Evolutionary conservation across 2,113 vertebrate species (phyloP).

Genomic region (Rattus rattus): DNA sequence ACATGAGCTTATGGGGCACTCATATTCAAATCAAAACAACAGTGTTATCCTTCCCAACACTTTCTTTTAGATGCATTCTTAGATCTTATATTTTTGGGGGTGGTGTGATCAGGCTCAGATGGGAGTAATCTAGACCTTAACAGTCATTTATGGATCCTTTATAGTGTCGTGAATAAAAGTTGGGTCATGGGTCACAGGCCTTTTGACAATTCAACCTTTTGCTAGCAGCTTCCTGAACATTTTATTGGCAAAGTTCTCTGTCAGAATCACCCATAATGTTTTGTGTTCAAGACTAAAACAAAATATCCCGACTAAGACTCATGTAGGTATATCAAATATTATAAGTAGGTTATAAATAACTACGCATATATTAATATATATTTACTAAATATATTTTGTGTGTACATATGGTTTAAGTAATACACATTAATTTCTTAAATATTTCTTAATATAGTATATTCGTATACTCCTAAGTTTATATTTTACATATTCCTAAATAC

Average conservation of each 20-base stretch:
- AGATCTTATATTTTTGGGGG: background rate
- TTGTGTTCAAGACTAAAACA: conserved; percentile 31
- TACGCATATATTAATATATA: background rate
- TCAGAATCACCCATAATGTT: conserved; percentile 2
- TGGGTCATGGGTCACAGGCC: background rate
- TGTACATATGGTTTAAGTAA: background rate
- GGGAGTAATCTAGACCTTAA: background rate
- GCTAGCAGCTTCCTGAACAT: background rate
- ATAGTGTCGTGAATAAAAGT: background rate
- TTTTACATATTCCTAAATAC: background rate
- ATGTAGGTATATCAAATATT: background rate
- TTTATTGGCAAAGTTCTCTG: background rate
- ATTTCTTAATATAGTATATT: background rate
- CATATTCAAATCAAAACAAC: background rate
- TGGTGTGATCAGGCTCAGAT: background rate
- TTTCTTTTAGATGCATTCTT: background rate
- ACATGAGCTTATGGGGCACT: background rate
- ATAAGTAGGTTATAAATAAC: background rate
- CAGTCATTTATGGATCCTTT: background rate
- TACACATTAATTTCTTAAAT: background rate
- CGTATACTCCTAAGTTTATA: background rate
- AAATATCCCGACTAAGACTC: background rate
- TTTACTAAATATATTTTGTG: background rate
- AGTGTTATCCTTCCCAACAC: background rate
- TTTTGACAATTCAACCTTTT: background rate